Evolutionary conservation across 2,797 vertebrate genomes (phyloP), one percentile per base, ranked within the genome.

Genomic region (Chaenodraco wilsoni): DNA sequence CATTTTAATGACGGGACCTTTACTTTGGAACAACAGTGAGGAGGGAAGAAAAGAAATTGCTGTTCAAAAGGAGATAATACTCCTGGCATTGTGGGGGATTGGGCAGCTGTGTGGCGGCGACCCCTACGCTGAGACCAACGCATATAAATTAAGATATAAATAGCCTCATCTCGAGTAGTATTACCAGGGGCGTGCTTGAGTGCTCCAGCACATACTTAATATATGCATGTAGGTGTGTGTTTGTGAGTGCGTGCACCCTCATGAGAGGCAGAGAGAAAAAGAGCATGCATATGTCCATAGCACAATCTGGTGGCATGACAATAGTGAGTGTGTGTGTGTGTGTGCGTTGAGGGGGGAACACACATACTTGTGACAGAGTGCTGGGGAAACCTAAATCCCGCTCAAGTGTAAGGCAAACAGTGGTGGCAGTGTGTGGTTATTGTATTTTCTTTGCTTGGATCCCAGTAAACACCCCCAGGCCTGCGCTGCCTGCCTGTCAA

Each of bases 351-450:
- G 10, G 50, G 55, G 5, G 75, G 67, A 63, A 48, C 71, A 80
- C 81, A 84, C 81, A 84, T 78, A 67, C 83, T 90, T 82, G 72
- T 79, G 69, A 83, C 87, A 87, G 87, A 85, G 89, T 85, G 87
- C 85, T 84, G 79, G 76, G 85, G 89, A 85, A 94, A 93, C 92
- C 93, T 95, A 97, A 99, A 97, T 97, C 97, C 97, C 90, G 94
- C 95, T 95, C 95, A 97, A 99, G 97, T 97, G 96, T 95, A 97
- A 97, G 96, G 95, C 96, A 99, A 99, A 99, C 96, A 99, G 95
- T 95, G 93, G 95, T 96, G 96, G 95, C 95, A 79, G 83, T 93
- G 94, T 94, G 94, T 94, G 95, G 97, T 97, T 98, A 99, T 97
- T 99, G 97, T 99, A 97, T 97, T 97, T 96, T 96, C 95, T 96